phyloP scores from a whole-genome alignment of 2,797 vertebrate species.

The Syngnathus acus region DNA sequence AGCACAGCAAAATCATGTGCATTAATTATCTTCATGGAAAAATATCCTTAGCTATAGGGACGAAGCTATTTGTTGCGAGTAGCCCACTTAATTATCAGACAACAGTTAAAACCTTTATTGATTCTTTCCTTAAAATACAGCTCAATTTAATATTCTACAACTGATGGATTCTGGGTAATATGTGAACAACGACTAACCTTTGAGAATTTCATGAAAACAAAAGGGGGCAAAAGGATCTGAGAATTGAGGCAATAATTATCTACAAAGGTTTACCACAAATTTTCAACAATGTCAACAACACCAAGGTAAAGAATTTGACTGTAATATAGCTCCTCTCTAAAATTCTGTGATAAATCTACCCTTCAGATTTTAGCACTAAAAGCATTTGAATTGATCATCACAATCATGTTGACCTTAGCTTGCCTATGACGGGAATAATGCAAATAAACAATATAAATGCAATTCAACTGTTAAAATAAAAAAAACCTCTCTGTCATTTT shows the following conservation, averaged over 20 bases:
- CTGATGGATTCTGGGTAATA: conserved; percentile 52
- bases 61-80: conserved; percentile 65
- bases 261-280: neutral
- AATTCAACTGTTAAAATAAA: conserved; percentile 41
- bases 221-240: neutral
- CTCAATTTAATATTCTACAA: conserved; percentile 67
- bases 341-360: conserved; percentile 9
- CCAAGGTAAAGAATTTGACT: neutral
- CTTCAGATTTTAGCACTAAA: conserved; percentile 18
- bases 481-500: conserved; percentile 32
- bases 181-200: conserved; percentile 7
- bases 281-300: neutral
- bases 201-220: conserved; percentile 7
- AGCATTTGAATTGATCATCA: conserved; percentile 30
- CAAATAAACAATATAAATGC: conserved; percentile 37
- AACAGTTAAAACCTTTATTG: conserved; percentile 67
- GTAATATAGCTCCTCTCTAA: neutral
- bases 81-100: conserved; percentile 62
- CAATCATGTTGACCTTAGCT: conserved; percentile 35
- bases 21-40: conserved; percentile 57
- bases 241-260: neutral
- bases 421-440: conserved; percentile 29
- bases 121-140: conserved; percentile 71
- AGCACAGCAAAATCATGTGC: conserved; percentile 33
- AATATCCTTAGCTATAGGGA: conserved; percentile 53